Evolutionary conservation across 2,888 invertebrate genomes (phyloP).

Genomic region (Oscheius sp.): DNA sequence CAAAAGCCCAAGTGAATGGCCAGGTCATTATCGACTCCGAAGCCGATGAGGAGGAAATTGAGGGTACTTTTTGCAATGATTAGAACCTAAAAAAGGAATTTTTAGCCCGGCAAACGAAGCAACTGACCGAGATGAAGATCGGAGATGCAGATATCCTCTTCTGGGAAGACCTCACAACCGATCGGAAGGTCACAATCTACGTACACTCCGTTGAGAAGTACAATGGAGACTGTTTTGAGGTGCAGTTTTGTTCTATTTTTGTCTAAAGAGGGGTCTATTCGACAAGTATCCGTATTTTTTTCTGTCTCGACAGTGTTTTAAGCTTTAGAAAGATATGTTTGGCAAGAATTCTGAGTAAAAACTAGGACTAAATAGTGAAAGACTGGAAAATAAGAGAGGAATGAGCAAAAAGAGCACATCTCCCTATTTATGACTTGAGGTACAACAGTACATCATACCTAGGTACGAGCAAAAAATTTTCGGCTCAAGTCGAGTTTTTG

Average conservation of each 20-base stretch:
- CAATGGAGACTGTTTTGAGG: slow-evolving; percentile 47
- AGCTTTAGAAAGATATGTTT: too few relatives aligned
- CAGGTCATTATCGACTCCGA: slow-evolving; percentile 85
- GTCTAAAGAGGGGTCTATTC: too few relatives aligned
- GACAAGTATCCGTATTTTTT: too few relatives aligned
- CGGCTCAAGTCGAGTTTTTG: too few relatives aligned
- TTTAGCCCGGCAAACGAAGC: neutral
- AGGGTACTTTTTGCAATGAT: slow-evolving; percentile 71
- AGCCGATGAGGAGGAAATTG: slow-evolving; percentile 87
- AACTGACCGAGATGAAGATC: slow-evolving; percentile 82
- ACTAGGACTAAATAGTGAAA: too few relatives aligned
- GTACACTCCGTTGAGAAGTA: slow-evolving; percentile 77
- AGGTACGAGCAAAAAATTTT: too few relatives aligned
- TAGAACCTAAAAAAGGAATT: slow-evolving; percentile 74
- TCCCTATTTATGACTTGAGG: too few relatives aligned
- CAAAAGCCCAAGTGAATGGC: slow-evolving; percentile 88
- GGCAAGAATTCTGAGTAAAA: too few relatives aligned
- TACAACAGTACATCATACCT: too few relatives aligned
- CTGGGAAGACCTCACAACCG: slow-evolving; percentile 89
- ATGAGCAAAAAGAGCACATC: too few relatives aligned
- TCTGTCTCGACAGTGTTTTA: too few relatives aligned
- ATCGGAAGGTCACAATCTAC: slow-evolving; percentile 86
- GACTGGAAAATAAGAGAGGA: too few relatives aligned
- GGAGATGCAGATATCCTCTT: slow-evolving; percentile 86
- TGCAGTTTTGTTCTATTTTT: neutral